phyloP scores from a whole-genome alignment of 37 sponge, comb jelly and placozoan species.

The Halichondria panicea region DNA sequence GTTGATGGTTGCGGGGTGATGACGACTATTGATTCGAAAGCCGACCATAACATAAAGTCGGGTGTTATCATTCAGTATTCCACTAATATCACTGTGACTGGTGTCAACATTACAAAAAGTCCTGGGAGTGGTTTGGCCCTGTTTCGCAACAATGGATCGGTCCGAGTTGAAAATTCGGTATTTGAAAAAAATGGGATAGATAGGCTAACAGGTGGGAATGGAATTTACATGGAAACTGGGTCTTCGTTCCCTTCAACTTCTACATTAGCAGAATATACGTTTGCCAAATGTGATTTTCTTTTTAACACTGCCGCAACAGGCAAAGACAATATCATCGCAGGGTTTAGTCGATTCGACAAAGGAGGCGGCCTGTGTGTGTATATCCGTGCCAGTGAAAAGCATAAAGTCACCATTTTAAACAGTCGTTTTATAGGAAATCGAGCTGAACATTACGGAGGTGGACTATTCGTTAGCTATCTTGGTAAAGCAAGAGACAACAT shows the following conservation, averaged over 20 bases:
- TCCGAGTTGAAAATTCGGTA: neutral
- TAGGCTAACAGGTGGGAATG: neutral
- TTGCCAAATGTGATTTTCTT: too few species aligned
- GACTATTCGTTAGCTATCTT: neutral
- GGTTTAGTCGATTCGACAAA: constrained; percentile 15
- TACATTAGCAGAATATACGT: too few species aligned
- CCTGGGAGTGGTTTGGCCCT: neutral
- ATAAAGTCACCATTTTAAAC: neutral
- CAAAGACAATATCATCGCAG: neutral
- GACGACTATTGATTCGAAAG: too few species aligned
- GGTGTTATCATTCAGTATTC: too few species aligned
- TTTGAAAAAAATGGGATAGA: neutral
- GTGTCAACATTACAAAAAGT: neutral
- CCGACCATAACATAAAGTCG: neutral
- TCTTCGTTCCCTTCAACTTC: too few species aligned
- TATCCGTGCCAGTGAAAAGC: neutral
- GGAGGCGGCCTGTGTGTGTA: constrained; percentile 12
- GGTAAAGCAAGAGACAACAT: neutral
- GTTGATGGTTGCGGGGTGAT: too few species aligned
- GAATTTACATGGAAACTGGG: neutral
- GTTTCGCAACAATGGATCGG: neutral
- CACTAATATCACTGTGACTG: too few species aligned
- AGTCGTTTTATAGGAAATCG: neutral
- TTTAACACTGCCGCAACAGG: constrained; percentile 1
- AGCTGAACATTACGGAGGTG: neutral